Evolutionary conservation across 1,140 invertebrate genomes (phyloP).

Genomic region (Drosophila bipectinata): DNA sequence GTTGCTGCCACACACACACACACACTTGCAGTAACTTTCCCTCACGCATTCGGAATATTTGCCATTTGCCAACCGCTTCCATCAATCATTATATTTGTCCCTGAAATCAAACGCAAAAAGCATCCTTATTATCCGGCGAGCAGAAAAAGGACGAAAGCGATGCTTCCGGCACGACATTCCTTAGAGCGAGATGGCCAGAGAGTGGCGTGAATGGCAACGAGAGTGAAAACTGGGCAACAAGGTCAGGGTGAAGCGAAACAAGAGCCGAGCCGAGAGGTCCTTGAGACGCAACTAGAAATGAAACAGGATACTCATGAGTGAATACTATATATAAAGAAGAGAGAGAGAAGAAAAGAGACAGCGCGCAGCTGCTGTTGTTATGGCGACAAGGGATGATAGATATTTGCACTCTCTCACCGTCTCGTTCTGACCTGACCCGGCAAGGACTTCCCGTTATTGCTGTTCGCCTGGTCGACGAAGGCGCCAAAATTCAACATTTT

Average conservation of each 20-base stretch:
- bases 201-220: constrained; percentile 8
- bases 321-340: background rate
- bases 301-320: constrained; percentile 2
- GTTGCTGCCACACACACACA: constrained; percentile 8
- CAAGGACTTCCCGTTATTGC: constrained; percentile 10
- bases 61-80: constrained; percentile 69
- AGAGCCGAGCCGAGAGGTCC: constrained; percentile 28
- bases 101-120: constrained; percentile 84
- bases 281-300: constrained; percentile 46
- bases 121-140: constrained; percentile 67
- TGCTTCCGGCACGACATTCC: constrained; percentile 56
- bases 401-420: background rate
- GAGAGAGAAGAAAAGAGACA: background rate
- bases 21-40: constrained; percentile 10
- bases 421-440: background rate
- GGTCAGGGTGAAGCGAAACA: constrained; percentile 51
- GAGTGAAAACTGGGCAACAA: constrained; percentile 36
- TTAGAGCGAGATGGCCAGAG: constrained; percentile 11
- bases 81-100: constrained; percentile 83
- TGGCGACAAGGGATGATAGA: constrained; percentile 21
- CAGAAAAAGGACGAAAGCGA: constrained; percentile 50
- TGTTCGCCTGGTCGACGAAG: constrained; percentile 75
- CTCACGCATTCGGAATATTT: constrained; percentile 51
- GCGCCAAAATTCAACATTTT: constrained; percentile 83
- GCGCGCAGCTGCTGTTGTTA: constrained; percentile 46